A percentile compares a stretch with the other conserved stretches of the same genome.
Conservation (phyloP, 2,113 vertebrate species). For the Dryoscopus gambensis region DNA sequence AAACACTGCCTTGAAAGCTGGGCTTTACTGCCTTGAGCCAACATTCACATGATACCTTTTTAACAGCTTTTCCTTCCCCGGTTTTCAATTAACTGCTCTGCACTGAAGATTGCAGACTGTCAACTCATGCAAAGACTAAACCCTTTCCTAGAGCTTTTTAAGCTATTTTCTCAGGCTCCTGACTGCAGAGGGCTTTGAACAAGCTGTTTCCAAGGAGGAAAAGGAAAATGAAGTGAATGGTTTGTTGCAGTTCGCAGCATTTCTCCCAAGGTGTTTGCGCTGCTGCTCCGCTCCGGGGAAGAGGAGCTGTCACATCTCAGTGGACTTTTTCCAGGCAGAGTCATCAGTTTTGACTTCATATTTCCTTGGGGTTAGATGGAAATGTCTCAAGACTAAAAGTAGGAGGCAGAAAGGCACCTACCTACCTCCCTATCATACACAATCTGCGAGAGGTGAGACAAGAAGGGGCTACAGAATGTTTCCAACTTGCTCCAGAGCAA, state of each 20-base stretch:
- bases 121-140: conserved; percentile 5
- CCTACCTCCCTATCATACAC: neutral
- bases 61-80: neutral
- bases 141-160: neutral
- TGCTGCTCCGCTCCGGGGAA: neutral
- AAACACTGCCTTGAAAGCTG: neutral
- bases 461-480: neutral
- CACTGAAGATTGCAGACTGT: neutral
- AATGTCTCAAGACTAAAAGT: neutral
- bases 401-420: neutral
- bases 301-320: neutral
- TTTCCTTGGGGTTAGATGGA: neutral
- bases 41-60: neutral
- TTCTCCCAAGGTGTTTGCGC: neutral
- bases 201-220: neutral
- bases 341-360: neutral
- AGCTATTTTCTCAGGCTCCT: neutral
- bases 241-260: neutral
- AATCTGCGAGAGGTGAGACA: neutral
- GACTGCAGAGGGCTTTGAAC: neutral
- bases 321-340: neutral
- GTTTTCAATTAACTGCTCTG: conserved; percentile 3
- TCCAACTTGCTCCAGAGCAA: neutral
- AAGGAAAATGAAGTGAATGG: neutral
- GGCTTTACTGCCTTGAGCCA: neutral